Percentiles rank a stretch among this genome's conserved stretches.
phyloP scores from a whole-genome alignment of 2,888 invertebrate species.

The Brenthis ino region DNA sequence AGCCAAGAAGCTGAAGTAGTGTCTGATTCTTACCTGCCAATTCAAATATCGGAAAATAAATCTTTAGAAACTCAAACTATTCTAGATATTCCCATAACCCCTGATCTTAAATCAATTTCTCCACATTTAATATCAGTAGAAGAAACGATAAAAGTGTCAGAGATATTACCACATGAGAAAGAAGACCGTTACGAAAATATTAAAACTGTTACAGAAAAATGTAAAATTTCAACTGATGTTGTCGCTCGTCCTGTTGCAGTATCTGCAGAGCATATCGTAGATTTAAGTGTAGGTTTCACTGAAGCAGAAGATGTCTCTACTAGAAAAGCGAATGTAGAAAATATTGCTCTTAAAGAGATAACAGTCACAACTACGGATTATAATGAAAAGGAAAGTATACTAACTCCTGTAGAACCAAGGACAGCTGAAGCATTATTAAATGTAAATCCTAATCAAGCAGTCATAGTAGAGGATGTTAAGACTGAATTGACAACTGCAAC shows the following conservation, averaged over 20 bases:
- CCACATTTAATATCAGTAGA: slow-evolving; percentile 55
- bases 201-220: slow-evolving; percentile 45
- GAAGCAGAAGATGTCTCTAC: slow-evolving; percentile 42
- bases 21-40: slow-evolving; percentile 55
- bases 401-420: slow-evolving; percentile 45
- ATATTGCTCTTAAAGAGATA: slow-evolving; percentile 79
- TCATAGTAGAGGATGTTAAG: slow-evolving; percentile 78
- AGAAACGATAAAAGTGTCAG: slow-evolving; percentile 60
- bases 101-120: slow-evolving; percentile 56
- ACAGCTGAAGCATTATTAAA: slow-evolving; percentile 50
- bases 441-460: slow-evolving; percentile 67
- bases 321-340: slow-evolving; percentile 73
- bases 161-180: slow-evolving; percentile 66
- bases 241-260: slow-evolving; percentile 76
- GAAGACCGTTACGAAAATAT: slow-evolving; percentile 54
- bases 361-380: slow-evolving; percentile 76
- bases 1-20: slow-evolving; percentile 63
- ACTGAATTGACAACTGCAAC: slow-evolving; percentile 66
- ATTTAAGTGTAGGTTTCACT: slow-evolving; percentile 61
- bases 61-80: slow-evolving; percentile 69
- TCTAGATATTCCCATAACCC: slow-evolving; percentile 50
- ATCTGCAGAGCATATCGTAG: slow-evolving; percentile 71
- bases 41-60: slow-evolving; percentile 69
- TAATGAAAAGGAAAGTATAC: slow-evolving; percentile 81
- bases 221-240: slow-evolving; percentile 70